Conservation (phyloP, 2,888 invertebrate genomes). For the Sinotaia quadrata region DNA sequence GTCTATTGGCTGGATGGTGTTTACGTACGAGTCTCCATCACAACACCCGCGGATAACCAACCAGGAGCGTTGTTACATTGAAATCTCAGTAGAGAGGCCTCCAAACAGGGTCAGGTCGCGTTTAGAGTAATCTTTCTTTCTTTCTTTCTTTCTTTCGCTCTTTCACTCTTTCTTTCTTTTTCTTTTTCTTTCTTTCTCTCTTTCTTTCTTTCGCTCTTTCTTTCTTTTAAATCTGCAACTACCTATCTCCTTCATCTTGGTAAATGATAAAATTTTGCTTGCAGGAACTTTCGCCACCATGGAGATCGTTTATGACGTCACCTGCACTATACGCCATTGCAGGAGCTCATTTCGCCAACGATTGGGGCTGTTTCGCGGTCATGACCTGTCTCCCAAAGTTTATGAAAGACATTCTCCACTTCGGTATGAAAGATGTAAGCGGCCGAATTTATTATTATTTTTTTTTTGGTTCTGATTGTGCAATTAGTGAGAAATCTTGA, state of each 20-base stretch:
- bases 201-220: neutral
- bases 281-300: slow-evolving; percentile 40
- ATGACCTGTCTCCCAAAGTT: slow-evolving; percentile 72
- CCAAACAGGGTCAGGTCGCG: neutral
- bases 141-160: no score
- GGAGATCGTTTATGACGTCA: slow-evolving; percentile 47
- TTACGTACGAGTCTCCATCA: neutral
- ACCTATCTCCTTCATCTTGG: no score
- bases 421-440: slow-evolving; percentile 62
- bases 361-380: slow-evolving; percentile 74
- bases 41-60: slow-evolving; percentile 11
- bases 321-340: slow-evolving; percentile 70
- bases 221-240: no score
- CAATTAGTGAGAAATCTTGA: no score
- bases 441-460: no score
- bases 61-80: neutral
- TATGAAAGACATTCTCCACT: slow-evolving; percentile 70
- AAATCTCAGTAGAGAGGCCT: neutral
- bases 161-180: no score
- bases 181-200: neutral
- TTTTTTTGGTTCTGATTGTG: no score
- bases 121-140: no score
- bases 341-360: slow-evolving; percentile 71
- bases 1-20: slow-evolving; percentile 7
- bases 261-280: neutral